Evolutionary conservation across 1,140 invertebrate species (phyloP).

Genomic region (Drosophila mojavensis): DNA sequence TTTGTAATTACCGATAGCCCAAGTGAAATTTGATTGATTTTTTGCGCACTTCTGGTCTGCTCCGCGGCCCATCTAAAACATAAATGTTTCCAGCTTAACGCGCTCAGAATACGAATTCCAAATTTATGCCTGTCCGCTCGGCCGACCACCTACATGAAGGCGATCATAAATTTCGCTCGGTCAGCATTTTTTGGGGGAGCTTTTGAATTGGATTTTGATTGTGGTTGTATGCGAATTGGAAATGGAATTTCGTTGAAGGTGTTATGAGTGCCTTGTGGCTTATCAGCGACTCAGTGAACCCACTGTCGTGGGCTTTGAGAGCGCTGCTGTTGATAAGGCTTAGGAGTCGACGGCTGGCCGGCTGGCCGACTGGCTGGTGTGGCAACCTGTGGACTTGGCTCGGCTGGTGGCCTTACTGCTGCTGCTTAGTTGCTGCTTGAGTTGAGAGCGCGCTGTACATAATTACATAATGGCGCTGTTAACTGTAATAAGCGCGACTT

Average conservation of each 20-base stretch:
- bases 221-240: slow-evolving; percentile 19
- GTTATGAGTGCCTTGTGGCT: slow-evolving; percentile 21
- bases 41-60: slow-evolving; percentile 25
- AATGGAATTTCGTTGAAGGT: slow-evolving; percentile 25
- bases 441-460: slow-evolving; percentile 54
- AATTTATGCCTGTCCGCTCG: slow-evolving; percentile 56
- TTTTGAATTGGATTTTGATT: neutral
- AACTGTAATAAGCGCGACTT: slow-evolving; percentile 81
- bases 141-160: slow-evolving; percentile 51
- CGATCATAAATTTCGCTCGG: slow-evolving; percentile 32
- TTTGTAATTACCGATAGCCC: slow-evolving; percentile 56
- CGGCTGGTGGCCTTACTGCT: slow-evolving; percentile 44
- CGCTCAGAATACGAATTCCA: slow-evolving; percentile 11
- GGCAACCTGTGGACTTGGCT: slow-evolving; percentile 57
- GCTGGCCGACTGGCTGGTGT: neutral
- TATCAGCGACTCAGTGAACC: slow-evolving; percentile 20
- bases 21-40: slow-evolving; percentile 78
- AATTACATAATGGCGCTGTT: slow-evolving; percentile 82
- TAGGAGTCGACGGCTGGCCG: neutral
- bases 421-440: slow-evolving; percentile 30
- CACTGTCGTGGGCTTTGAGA: neutral
- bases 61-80: neutral
- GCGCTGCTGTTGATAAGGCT: slow-evolving; percentile 9
- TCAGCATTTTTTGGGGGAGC: slow-evolving; percentile 4
- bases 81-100: slow-evolving; percentile 7